A percentile compares a stretch with the other conserved stretches of the same genome.
phyloP scores from a whole-genome alignment of 2,797 vertebrate genomes.

The Odontamblyopus rebecca region DNA sequence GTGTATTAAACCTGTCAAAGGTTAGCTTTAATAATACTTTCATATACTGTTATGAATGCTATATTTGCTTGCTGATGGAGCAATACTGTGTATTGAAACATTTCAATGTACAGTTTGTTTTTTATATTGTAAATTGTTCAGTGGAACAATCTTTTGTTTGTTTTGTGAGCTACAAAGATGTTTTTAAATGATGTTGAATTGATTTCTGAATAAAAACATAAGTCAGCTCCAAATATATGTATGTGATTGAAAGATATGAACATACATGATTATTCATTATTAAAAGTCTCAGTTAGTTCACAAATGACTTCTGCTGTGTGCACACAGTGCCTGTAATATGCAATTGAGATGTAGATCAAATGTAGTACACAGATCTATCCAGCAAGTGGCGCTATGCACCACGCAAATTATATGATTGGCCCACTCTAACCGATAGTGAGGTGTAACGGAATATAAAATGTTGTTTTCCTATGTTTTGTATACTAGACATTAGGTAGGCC shows the following conservation, averaged over 20 bases:
- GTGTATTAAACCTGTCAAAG: slow-evolving; percentile 23
- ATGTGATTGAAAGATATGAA: neutral
- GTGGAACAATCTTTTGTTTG: neutral
- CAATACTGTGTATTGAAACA: slow-evolving; percentile 15
- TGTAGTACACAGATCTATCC: neutral
- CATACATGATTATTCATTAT: neutral
- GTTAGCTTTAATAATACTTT: slow-evolving; percentile 1
- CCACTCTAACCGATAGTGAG: too few species aligned
- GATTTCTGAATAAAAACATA: neutral
- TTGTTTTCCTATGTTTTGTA: neutral
- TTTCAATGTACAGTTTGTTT: slow-evolving; percentile 48
- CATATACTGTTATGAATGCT: slow-evolving; percentile 6
- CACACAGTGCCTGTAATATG: too few species aligned
- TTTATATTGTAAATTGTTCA: neutral
- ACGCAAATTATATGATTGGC: neutral
- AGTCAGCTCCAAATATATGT: neutral
- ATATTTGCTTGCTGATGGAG: slow-evolving; percentile 27
- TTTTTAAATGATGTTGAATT: neutral
- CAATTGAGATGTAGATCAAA: neutral
- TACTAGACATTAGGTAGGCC: too few species aligned
- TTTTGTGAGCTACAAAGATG: neutral
- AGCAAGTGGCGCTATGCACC: neutral
- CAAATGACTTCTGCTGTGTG: too few species aligned
- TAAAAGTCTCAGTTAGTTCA: neutral
- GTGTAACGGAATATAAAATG: too few species aligned